Evolutionary conservation across 2,797 vertebrate species (phyloP).

Genomic region (Centroberyx gerrardi): DNA sequence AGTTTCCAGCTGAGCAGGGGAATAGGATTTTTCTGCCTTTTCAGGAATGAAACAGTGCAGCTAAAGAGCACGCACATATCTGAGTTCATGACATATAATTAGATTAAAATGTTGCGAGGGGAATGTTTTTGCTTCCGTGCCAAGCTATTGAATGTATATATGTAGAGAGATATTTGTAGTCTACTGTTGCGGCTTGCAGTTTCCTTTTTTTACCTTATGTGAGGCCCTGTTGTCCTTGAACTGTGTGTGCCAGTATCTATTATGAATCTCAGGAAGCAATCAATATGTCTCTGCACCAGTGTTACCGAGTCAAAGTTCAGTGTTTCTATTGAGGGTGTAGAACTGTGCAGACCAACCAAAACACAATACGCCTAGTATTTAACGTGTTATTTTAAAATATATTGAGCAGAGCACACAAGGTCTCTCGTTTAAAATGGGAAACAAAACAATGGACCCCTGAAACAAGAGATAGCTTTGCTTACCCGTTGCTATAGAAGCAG

Average conservation of each 20-base stretch:
- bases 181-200: not conserved
- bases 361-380: slow-evolving; percentile 29
- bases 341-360: slow-evolving; percentile 16
- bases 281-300: not conserved
- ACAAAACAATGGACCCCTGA: slow-evolving; percentile 77
- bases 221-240: not conserved
- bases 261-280: not conserved
- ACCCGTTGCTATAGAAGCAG: slow-evolving; percentile 79
- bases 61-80: slow-evolving; percentile 14
- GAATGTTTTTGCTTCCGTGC: slow-evolving; percentile 1
- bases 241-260: not conserved
- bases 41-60: slow-evolving; percentile 11
- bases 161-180: not conserved
- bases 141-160: not conserved
- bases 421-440: slow-evolving; percentile 71
- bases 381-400: slow-evolving; percentile 55
- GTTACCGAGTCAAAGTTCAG: not conserved
- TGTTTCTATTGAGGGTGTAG: not conserved
- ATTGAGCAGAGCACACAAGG: slow-evolving; percentile 58
- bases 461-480: slow-evolving; percentile 84
- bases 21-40: slow-evolving; percentile 27
- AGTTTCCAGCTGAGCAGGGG: slow-evolving; percentile 55
- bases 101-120: not conserved
- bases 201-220: not conserved
- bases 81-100: slow-evolving; percentile 26